Evolutionary conservation across 2,113 vertebrate genomes (phyloP).

Genomic region (Candoia aspera): DNA sequence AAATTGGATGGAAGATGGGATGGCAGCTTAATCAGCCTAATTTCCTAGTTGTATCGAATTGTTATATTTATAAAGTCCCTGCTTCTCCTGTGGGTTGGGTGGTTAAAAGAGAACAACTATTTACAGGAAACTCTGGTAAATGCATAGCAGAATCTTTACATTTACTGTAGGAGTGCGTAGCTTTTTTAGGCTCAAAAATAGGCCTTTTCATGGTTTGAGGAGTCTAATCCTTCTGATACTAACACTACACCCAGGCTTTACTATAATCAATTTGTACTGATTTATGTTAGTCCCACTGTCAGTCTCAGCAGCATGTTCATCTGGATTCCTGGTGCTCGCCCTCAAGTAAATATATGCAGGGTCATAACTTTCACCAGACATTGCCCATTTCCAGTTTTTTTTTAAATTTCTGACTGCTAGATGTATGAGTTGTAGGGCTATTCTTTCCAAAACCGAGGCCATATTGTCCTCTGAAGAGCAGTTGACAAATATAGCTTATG

Average conservation of each 20-base stretch:
- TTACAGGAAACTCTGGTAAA: background rate
- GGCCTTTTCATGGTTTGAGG: background rate
- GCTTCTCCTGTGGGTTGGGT: background rate
- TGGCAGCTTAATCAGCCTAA: background rate
- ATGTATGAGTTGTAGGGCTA: too few relatives aligned
- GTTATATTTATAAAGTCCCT: background rate
- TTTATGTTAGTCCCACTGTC: too few relatives aligned
- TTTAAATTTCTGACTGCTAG: background rate
- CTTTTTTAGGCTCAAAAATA: background rate
- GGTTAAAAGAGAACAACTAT: background rate
- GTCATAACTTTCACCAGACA: background rate
- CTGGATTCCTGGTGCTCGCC: background rate
- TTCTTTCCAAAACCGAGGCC: background rate
- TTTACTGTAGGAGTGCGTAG: background rate
- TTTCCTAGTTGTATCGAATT: background rate
- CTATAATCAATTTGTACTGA: background rate
- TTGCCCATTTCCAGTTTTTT: background rate
- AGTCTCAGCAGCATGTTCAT: background rate
- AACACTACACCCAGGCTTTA: background rate
- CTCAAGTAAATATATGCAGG: too few relatives aligned
- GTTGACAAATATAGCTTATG: background rate
- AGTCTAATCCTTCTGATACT: background rate
- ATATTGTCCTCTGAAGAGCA: background rate
- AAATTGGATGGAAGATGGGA: background rate
- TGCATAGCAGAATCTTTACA: background rate